Evolutionary conservation across 2,888 invertebrate genomes (phyloP).

Genomic region (Salpingus planirostris): DNA sequence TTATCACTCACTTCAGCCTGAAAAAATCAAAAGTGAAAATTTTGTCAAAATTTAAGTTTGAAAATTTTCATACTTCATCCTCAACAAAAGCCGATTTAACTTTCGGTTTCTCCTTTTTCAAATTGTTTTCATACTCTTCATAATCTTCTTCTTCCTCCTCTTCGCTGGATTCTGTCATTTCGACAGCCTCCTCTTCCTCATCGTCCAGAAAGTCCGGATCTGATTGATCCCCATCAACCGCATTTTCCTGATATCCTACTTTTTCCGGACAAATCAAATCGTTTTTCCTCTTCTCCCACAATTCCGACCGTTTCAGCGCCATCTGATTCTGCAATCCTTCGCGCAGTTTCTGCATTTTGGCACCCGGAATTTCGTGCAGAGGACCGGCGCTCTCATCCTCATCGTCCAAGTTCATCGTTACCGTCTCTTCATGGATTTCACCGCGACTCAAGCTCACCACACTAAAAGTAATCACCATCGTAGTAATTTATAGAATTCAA

Average conservation of each 20-base stretch:
- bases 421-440: slow-evolving; percentile 40
- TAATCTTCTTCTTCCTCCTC: slow-evolving; percentile 36
- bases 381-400: slow-evolving; percentile 27
- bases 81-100: slow-evolving; percentile 32
- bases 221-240: slow-evolving; percentile 24
- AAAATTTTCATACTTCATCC: slow-evolving; percentile 26
- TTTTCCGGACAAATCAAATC: slow-evolving; percentile 6
- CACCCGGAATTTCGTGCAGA: slow-evolving; percentile 56
- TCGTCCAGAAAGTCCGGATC: slow-evolving; percentile 44
- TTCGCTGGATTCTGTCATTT: slow-evolving; percentile 43
- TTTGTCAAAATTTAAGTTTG: background rate
- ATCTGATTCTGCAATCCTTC: slow-evolving; percentile 64
- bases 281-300: slow-evolving; percentile 54
- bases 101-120: slow-evolving; percentile 10
- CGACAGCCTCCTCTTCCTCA: slow-evolving; percentile 41
- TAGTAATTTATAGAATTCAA: background rate
- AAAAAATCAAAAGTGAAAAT: slow-evolving; percentile 1
- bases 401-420: slow-evolving; percentile 30
- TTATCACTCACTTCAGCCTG: slow-evolving; percentile 18
- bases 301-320: slow-evolving; percentile 57
- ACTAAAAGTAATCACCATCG: slow-evolving; percentile 25
- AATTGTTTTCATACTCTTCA: no score
- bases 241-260: slow-evolving; percentile 14
- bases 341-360: slow-evolving; percentile 59
- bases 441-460: slow-evolving; percentile 40